These are phyloP conservation scores for Ancistrus triradiatus DNA, from an alignment of 2,113 vertebrate genomes.

Conservation along the genomic window DNA sequence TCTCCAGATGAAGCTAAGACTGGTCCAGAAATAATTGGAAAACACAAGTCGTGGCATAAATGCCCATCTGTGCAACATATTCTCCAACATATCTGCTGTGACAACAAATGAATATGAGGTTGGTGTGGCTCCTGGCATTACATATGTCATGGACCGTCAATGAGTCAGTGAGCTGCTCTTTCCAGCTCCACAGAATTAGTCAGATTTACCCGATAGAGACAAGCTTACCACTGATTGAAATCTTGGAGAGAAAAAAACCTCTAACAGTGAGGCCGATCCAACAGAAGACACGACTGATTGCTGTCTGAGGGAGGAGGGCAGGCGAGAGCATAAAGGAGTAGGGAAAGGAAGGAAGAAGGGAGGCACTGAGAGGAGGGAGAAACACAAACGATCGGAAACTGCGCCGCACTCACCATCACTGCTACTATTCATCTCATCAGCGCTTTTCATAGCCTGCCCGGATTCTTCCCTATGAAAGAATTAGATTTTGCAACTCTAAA, in stretches of 20 bases:
- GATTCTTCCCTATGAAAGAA: not conserved
- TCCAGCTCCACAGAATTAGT: conserved; percentile 17
- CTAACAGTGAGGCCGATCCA: conserved; percentile 41
- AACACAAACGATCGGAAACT: conserved; percentile 28
- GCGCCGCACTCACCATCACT: conserved; percentile 20
- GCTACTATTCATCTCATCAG: conserved; percentile 42
- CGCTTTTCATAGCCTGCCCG: conserved; percentile 4
- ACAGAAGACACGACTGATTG: conserved; percentile 46
- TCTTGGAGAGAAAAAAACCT: conserved; percentile 52
- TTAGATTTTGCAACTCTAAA: no score
- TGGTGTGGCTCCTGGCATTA: conserved; percentile 38
- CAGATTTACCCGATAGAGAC: conserved; percentile 27
- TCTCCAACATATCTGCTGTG: conserved; percentile 16
- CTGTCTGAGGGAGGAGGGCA: conserved; percentile 18
- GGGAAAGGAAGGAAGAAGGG: not conserved
- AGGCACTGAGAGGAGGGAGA: conserved; percentile 1
- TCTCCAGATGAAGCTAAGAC: not conserved
- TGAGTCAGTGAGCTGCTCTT: conserved; percentile 40
- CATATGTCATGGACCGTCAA: conserved; percentile 23
- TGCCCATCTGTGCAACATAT: conserved; percentile 6
- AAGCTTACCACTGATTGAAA: conserved; percentile 37
- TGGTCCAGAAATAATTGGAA: no score
- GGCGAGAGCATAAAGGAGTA: not conserved
- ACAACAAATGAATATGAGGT: conserved; percentile 25
- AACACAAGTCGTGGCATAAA: conserved; percentile 3